These are phyloP conservation scores for Saguinus imperator DNA, from an alignment of 2,113 vertebrate species.

Conservation along the genomic window DNA sequence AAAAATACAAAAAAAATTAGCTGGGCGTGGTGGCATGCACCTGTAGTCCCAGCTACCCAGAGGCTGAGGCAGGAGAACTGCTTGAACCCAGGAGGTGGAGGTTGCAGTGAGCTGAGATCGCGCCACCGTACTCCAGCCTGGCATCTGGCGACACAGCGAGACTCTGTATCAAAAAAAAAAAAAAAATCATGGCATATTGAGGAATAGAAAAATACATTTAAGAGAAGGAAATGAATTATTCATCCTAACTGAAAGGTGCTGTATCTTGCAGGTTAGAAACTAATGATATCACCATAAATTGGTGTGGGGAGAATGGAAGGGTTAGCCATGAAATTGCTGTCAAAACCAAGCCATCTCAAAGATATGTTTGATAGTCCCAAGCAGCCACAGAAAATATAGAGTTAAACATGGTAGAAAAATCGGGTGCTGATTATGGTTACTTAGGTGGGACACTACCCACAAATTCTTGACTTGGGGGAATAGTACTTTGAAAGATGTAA, in stretches of 20 bases:
- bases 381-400: conserved; percentile 7
- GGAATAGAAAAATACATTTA: conserved; percentile 1
- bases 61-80: too few relatives aligned
- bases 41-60: too few relatives aligned
- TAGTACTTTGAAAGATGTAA: conserved; percentile 5
- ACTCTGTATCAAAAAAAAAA: too few relatives aligned
- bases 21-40: too few relatives aligned
- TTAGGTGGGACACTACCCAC: conserved; percentile 6
- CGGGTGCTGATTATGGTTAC: neutral
- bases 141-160: too few relatives aligned
- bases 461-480: neutral
- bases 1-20: too few relatives aligned
- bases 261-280: neutral
- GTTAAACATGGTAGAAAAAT: neutral
- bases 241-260: neutral
- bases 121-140: too few relatives aligned
- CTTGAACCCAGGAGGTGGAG: too few relatives aligned
- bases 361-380: neutral
- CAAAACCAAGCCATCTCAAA: neutral
- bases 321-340: neutral
- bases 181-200: neutral
- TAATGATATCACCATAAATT: neutral
- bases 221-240: conserved; percentile 11
- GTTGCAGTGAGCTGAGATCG: too few relatives aligned
- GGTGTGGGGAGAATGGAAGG: neutral